These are phyloP conservation scores for Aurelia sp. DNA, from an alignment of 30 jellyfish, hydroid and myxozoan genomes.

Conservation along the genomic window DNA sequence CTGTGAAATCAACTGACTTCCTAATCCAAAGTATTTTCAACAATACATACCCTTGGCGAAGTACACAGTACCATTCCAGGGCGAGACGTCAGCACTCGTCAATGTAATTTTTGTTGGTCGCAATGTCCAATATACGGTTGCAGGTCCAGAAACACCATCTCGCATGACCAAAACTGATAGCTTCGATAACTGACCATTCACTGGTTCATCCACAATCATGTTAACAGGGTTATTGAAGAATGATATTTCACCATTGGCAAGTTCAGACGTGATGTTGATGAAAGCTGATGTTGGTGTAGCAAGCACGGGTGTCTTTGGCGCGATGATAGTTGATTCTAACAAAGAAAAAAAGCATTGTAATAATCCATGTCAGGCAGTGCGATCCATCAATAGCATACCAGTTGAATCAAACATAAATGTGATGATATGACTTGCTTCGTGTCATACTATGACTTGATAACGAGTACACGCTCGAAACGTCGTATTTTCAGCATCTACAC, in stretches of 20 bases:
- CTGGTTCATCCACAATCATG: slow-evolving; percentile 70
- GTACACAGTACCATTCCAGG: slow-evolving; percentile 74
- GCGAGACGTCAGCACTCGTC: slow-evolving; percentile 66
- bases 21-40: too few species aligned
- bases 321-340: slow-evolving; percentile 69
- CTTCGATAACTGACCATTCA: slow-evolving; percentile 1
- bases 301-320: slow-evolving; percentile 76
- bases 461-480: too few species aligned
- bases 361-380: too few species aligned
- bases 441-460: too few species aligned
- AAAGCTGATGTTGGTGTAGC: slow-evolving; percentile 36
- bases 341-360: not conserved
- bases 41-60: slow-evolving; percentile 68
- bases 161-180: slow-evolving; percentile 76
- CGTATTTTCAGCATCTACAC: too few species aligned
- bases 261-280: slow-evolving; percentile 72
- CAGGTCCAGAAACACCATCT: slow-evolving; percentile 88
- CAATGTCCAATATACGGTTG: slow-evolving; percentile 86
- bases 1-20: too few species aligned
- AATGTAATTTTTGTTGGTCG: slow-evolving; percentile 46
- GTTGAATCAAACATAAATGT: too few species aligned
- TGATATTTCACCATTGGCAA: slow-evolving; percentile 95
- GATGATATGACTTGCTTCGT: too few species aligned
- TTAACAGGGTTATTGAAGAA: slow-evolving; percentile 71
- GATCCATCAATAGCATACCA: too few species aligned